A percentile compares a stretch with the other conserved stretches of the same genome.
Conservation (phyloP, 2,797 vertebrate species). For the Tapera naevia region DNA sequence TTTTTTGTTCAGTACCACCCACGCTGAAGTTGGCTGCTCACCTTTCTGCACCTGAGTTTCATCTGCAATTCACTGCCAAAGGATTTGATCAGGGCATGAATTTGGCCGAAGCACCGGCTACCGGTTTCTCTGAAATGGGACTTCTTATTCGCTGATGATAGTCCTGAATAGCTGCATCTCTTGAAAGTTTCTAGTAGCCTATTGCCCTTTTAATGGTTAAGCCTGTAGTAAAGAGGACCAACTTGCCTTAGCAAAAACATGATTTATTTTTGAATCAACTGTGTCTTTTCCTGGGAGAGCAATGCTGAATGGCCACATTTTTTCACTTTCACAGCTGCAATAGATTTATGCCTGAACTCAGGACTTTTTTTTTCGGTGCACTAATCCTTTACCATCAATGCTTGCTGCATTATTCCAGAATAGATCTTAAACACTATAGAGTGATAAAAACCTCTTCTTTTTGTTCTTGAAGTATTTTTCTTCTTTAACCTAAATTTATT, state of each 20-base stretch:
- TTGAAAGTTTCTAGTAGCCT: background rate
- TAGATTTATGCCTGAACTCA: background rate
- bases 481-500: background rate
- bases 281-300: background rate
- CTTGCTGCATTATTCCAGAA: background rate
- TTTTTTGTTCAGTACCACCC: background rate
- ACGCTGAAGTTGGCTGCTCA: background rate
- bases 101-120: background rate
- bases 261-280: background rate
- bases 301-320: background rate
- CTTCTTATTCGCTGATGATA: background rate
- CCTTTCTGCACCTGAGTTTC: background rate
- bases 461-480: background rate
- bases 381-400: background rate
- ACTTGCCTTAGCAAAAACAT: background rate
- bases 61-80: background rate
- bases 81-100: background rate
- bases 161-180: background rate
- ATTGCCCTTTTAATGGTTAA: background rate
- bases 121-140: background rate
- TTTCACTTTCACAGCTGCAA: background rate
- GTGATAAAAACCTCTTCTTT: background rate
- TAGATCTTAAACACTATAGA: background rate
- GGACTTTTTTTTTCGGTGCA: background rate
- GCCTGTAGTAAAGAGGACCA: background rate